These are phyloP conservation scores for Leptinotarsa tumamoca DNA, from an alignment of 2,888 invertebrate species.

Conservation along the genomic window DNA sequence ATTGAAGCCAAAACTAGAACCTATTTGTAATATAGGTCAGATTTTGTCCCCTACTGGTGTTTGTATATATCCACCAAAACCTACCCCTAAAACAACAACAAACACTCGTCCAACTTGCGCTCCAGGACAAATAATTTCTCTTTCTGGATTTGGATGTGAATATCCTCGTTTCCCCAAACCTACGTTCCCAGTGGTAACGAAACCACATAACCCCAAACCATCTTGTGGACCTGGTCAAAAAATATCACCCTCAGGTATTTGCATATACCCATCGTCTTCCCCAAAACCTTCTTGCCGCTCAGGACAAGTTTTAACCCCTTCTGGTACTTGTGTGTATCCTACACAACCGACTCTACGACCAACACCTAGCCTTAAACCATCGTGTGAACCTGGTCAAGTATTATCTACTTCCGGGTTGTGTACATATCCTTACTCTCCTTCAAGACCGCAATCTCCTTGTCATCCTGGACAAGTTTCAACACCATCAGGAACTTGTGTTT, in stretches of 20 bases:
- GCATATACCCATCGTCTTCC: conserved; percentile 32
- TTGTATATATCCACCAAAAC: conserved; percentile 54
- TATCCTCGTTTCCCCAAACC: conserved; percentile 29
- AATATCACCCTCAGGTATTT: conserved; percentile 30
- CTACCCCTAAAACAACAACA: conserved; percentile 63
- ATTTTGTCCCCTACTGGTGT: conserved; percentile 52
- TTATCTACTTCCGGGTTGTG: conserved; percentile 22
- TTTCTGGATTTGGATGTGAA: conserved; percentile 26
- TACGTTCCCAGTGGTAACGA: conserved; percentile 32
- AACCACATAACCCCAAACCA: conserved; percentile 40
- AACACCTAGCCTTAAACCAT: conserved; percentile 21
- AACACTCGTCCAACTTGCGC: conserved; percentile 60
- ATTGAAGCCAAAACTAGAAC: conserved; percentile 21
- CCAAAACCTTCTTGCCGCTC: conserved; percentile 36
- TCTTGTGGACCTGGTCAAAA: conserved; percentile 51
- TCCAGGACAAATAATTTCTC: conserved; percentile 61
- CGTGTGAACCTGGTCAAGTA: conserved; percentile 31
- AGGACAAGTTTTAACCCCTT: conserved; percentile 39
- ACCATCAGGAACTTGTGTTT: conserved; percentile 44
- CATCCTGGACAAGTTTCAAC: conserved; percentile 47
- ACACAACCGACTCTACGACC: conserved; percentile 20
- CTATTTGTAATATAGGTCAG: conserved; percentile 42
- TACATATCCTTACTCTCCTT: conserved; percentile 38
- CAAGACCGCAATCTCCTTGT: conserved; percentile 35
- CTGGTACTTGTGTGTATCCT: conserved; percentile 35